Percentiles rank a stretch among this genome's conserved stretches.
Evolutionary conservation across 2,797 vertebrate species (phyloP).

Genomic region (Melanotaenia boesemani): DNA sequence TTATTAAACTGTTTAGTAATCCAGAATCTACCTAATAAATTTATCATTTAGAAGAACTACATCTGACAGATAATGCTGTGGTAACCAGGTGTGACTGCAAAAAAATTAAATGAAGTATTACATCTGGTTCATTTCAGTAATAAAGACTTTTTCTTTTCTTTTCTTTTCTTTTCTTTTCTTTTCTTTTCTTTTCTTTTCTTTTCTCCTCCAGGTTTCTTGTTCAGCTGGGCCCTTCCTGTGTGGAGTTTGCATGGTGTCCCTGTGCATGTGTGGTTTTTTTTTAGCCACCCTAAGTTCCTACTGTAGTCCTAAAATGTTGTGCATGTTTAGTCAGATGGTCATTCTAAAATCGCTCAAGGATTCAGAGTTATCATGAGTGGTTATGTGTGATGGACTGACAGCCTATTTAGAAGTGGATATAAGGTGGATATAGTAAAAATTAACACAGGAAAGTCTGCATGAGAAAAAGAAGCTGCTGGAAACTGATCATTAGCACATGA

Average conservation of each 20-base stretch:
- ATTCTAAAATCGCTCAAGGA: neutral
- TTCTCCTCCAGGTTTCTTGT: too few species aligned
- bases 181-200: too few species aligned
- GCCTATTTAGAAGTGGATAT: too few species aligned
- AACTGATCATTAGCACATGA: conserved; percentile 48
- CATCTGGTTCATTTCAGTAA: neutral
- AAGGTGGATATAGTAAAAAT: too few species aligned
- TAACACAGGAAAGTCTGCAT: conserved; percentile 1
- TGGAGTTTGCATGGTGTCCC: neutral
- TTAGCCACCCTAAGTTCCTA: too few species aligned
- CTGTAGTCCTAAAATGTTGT: too few species aligned
- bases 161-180: too few species aligned
- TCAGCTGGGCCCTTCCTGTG: neutral
- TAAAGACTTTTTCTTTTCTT: neutral
- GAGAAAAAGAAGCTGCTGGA: conserved; percentile 26
- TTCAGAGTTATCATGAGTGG: neutral
- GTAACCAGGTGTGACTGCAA: neutral
- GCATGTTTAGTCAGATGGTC: too few species aligned
- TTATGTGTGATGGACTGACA: too few species aligned
- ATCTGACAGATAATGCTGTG: neutral
- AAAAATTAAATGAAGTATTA: too few species aligned
- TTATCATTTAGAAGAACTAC: neutral
- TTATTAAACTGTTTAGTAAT: neutral
- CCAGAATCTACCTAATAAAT: neutral
- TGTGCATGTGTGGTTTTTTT: too few species aligned